phyloP scores from a whole-genome alignment of 2,888 invertebrate genomes.

The Watsonalla binaria region DNA sequence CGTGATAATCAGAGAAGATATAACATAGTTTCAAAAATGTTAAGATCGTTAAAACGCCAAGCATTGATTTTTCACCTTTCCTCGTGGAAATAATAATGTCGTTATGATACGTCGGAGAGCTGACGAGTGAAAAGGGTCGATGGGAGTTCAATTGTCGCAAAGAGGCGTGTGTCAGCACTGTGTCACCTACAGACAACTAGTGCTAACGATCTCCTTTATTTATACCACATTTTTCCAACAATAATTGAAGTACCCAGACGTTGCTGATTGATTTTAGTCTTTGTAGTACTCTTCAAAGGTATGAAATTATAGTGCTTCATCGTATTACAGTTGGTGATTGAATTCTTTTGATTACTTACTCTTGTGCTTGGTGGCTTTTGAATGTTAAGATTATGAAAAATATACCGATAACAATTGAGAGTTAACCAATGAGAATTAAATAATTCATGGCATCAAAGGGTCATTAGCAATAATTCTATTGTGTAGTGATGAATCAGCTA shows the following conservation, averaged over 20 bases:
- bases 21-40: neutral
- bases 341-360: neutral
- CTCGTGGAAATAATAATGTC: constrained; percentile 3
- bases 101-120: constrained; percentile 10
- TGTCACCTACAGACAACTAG: constrained; percentile 43
- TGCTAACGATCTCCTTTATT: constrained; percentile 42
- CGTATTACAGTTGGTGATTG: neutral
- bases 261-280: neutral
- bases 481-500: no score
- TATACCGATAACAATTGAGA: no score
- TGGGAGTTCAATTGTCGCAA: constrained; percentile 32
- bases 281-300: constrained; percentile 1
- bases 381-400: no score
- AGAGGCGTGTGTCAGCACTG: constrained; percentile 51
- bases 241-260: constrained; percentile 5
- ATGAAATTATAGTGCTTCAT: neutral
- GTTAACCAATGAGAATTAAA: no score
- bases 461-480: no score
- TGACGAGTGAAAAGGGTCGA: constrained; percentile 46
- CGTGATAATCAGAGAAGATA: neutral
- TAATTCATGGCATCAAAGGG: no score
- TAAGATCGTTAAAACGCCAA: neutral
- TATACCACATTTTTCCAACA: constrained; percentile 18
- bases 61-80: neutral
- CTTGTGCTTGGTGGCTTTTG: no score